phyloP scores from a whole-genome alignment of 2,797 vertebrate species.

The Manis javanica region DNA sequence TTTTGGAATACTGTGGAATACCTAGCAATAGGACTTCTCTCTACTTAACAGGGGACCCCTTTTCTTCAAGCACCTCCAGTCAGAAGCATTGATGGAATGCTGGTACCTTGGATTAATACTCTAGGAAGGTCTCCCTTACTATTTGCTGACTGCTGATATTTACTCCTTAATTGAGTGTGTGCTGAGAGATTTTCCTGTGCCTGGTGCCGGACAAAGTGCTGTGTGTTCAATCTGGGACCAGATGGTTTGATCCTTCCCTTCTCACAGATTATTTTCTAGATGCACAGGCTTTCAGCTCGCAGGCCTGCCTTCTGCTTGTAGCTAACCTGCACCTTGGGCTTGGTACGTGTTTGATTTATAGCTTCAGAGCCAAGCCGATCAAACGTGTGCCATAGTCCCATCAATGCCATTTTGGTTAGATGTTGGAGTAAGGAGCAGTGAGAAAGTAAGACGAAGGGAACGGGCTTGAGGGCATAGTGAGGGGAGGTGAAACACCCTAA shows the following conservation, averaged over 20 bases:
- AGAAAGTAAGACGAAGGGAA: neutral
- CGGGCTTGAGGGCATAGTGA: neutral
- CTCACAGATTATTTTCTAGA: neutral
- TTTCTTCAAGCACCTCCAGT: neutral
- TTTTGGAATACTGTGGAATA: neutral
- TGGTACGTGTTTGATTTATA: neutral
- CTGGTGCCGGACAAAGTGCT: neutral
- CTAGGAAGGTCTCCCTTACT: neutral
- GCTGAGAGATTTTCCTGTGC: neutral
- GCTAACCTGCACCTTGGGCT: neutral
- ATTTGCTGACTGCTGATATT: neutral
- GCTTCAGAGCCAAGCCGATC: neutral
- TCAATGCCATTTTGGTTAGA: neutral
- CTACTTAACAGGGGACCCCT: too few species aligned
- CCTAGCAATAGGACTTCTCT: neutral
- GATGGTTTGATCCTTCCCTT: neutral
- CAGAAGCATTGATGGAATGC: neutral
- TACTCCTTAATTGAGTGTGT: neutral
- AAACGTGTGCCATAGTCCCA: neutral
- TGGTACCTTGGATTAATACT: neutral
- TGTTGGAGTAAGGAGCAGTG: neutral
- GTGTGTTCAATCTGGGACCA: neutral
- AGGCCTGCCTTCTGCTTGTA: neutral
- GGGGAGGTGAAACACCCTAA: neutral
- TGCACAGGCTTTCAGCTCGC: neutral